Base-by-base conservation (phyloP, 2,113 vertebrate species). In the Athene noctua region DNA sequence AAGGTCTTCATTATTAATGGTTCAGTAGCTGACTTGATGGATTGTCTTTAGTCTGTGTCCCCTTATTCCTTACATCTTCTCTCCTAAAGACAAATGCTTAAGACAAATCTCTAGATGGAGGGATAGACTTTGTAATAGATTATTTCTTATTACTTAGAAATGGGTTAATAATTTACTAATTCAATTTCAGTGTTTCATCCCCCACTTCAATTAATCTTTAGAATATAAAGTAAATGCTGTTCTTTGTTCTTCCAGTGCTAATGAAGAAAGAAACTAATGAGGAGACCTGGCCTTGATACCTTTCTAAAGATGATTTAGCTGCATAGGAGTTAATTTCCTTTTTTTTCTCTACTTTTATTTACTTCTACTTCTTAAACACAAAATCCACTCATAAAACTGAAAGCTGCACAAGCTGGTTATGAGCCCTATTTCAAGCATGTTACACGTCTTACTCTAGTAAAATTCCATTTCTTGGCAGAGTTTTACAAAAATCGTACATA, bases 151-250 rank as follows among this genome's bases (percentile, higher is more conserved):
- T 95, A 91, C 88, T 89, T 94, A 95, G 94, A 95, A 96, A 96
- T 95, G 67, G 94, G 72, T 96, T 96, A 96, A 96, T 97, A 96
- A 97, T 96, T 97, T 95, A 95, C 93, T 96, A 95, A 94, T 96
- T 96, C 73, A 96, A 95, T 96, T 92, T 94, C 93, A 88, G 49
- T 80, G 61, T 80, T 95, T 80, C 92, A 92, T 62, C 82, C 79
- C 78, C 52, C 55, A 81, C 74, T 96, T 86, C 90, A 92, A 93
- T 96, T 95, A 92, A 95, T 97, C 95, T 95, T 96, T 75, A 59
- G 81, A 84, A 88, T 92, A 80, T 61, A 96, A 91, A 96, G 86
- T 94, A 94, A 97, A 97, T 59, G 91, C 94, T 93, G 84, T 81
- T 94, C 93, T 94, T 96, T 96, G 72, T 93, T 94, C 91, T 96